Conservation (phyloP, 1,140 invertebrate species). For the Bemisia tabaci region DNA sequence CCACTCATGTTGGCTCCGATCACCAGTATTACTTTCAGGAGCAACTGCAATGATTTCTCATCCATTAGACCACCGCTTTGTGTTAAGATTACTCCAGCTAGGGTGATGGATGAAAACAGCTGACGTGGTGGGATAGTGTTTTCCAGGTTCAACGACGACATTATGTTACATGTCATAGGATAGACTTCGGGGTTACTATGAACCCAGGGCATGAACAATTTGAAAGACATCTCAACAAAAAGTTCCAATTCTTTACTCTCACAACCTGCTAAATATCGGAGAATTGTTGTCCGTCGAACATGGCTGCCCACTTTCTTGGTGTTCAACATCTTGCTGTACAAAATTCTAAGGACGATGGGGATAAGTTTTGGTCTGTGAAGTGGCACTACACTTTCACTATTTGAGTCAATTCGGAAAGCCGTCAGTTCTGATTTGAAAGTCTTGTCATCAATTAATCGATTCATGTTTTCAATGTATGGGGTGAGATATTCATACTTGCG, state of each 20-base stretch:
- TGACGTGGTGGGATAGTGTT: constrained; percentile 53
- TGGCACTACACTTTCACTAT: constrained; percentile 45
- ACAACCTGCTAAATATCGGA: constrained; percentile 73
- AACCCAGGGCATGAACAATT: constrained; percentile 50
- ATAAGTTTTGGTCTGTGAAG: constrained; percentile 63
- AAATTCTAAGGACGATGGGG: constrained; percentile 57
- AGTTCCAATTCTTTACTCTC: constrained; percentile 57
- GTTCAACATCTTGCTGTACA: constrained; percentile 78
- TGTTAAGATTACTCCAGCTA: constrained; percentile 65
- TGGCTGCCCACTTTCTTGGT: constrained; percentile 40
- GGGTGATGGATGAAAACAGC: constrained; percentile 57
- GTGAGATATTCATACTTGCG: constrained; percentile 65
- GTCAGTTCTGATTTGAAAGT: constrained; percentile 72
- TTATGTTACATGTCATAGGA: constrained; percentile 25
- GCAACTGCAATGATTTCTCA: constrained; percentile 10
- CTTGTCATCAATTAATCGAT: constrained; percentile 68
- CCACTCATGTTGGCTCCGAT: constrained; percentile 45
- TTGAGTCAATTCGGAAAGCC: constrained; percentile 58
- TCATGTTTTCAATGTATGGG: constrained; percentile 61
- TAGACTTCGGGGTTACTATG: constrained; percentile 23
- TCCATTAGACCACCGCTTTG: constrained; percentile 67
- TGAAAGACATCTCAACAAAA: constrained; percentile 75
- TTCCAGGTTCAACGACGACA: constrained; percentile 38
- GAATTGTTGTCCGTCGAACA: constrained; percentile 53
- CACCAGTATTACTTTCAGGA: constrained; percentile 38